phyloP scores from a whole-genome alignment of 1,140 invertebrate species.

The Mercenaria mercenaria region DNA sequence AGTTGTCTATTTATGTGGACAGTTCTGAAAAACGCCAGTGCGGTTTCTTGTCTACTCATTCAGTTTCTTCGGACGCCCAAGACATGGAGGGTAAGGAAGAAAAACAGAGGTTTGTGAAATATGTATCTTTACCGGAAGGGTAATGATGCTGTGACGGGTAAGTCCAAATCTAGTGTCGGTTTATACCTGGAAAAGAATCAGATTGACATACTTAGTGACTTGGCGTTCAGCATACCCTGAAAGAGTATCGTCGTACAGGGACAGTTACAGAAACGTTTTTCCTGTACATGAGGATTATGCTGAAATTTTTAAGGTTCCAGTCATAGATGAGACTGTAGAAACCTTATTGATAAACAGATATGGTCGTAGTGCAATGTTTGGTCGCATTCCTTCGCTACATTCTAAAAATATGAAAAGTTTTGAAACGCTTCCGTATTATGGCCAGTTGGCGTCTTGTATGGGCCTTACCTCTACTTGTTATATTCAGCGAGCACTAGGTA shows the following conservation, averaged over 20 bases:
- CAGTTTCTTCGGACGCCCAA: background rate
- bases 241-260: background rate
- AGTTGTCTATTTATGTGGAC: background rate
- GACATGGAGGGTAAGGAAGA: background rate
- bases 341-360: background rate
- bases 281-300: background rate
- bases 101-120: background rate
- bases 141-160: background rate
- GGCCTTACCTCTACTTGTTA: background rate
- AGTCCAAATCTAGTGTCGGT: background rate
- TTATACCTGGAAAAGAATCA: background rate
- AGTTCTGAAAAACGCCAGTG: background rate
- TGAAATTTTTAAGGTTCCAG: background rate
- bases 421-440: background rate
- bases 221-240: background rate
- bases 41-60: background rate
- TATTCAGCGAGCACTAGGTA: conserved; percentile 2
- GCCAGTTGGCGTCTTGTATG: background rate
- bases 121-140: background rate
- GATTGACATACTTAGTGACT: background rate
- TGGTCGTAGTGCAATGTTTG: background rate
- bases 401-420: background rate
- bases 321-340: background rate
- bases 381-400: background rate
- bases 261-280: background rate